Evolutionary conservation across 2,113 vertebrate species (phyloP).

Genomic region (Craseonycteris thonglongyai): DNA sequence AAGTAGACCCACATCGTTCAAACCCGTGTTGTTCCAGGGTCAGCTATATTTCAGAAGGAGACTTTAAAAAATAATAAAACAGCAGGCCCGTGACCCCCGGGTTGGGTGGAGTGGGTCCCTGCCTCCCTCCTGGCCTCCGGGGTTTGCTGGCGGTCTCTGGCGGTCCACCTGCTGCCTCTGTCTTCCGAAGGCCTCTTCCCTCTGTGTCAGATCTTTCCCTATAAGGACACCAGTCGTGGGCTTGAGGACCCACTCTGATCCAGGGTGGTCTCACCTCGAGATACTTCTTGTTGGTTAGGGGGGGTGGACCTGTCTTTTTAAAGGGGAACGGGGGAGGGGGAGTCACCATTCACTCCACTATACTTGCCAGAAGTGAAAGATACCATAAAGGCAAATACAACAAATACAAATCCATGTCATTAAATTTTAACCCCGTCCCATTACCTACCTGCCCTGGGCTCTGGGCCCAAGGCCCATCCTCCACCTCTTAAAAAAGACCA

Average conservation of each 20-base stretch:
- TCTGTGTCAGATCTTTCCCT: not conserved
- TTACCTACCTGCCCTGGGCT: not conserved
- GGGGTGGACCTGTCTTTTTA: not conserved
- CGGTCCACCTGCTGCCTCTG: not conserved
- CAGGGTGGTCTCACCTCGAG: not conserved
- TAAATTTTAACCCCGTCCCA: not conserved
- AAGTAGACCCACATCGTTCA: not conserved
- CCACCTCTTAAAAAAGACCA: not conserved
- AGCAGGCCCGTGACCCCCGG: not conserved
- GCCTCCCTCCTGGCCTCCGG: not conserved
- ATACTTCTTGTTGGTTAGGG: too few relatives aligned
- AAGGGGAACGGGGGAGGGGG: not conserved
- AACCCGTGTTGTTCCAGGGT: not conserved
- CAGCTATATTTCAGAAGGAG: not conserved
- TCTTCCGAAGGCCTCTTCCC: not conserved
- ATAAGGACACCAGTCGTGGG: not conserved
- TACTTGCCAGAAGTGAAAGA: not conserved
- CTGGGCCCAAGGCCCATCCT: not conserved
- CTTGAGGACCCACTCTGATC: not conserved
- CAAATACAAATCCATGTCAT: not conserved
- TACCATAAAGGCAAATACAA: not conserved
- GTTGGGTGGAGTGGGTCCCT: fast-evolving
- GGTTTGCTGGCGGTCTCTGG: not conserved
- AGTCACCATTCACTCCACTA: not conserved
- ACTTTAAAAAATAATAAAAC: not conserved